A percentile compares a stretch with the other conserved stretches of the same genome.
These are phyloP conservation scores for Notamacropus eugenii DNA, from an alignment of 2,797 vertebrate genomes.

Conservation along the genomic window DNA sequence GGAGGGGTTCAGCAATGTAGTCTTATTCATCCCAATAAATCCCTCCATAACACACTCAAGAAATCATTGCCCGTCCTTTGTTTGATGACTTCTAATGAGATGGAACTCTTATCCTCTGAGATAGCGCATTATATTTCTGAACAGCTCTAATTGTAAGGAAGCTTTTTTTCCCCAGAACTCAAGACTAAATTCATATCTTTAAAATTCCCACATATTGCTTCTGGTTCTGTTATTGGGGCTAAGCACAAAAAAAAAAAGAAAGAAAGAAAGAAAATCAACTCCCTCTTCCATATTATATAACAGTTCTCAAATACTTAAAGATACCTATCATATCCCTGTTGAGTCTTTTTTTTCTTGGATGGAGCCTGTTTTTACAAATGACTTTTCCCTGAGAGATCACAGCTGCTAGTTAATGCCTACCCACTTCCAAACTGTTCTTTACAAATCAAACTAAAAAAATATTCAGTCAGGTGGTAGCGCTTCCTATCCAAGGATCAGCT, in stretches of 20 bases:
- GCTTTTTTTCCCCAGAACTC: not conserved
- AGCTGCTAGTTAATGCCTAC: not conserved
- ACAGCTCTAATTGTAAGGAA: not conserved
- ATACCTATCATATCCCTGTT: not conserved
- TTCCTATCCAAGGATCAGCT: constrained; percentile 3
- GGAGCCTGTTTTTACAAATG: not conserved
- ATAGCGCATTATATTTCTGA: not conserved
- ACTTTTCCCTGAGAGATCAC: not conserved
- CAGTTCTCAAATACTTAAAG: not conserved
- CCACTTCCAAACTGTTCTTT: not conserved
- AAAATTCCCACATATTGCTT: not conserved
- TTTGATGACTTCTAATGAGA: not conserved
- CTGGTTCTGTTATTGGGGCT: not conserved
- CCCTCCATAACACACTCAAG: not conserved
- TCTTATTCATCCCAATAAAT: not conserved
- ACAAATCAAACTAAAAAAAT: not conserved
- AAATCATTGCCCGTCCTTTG: not conserved
- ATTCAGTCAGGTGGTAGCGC: not conserved
- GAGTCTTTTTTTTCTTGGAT: not conserved
- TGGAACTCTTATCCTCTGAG: not conserved
- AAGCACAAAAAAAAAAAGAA: not conserved
- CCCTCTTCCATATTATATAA: not conserved
- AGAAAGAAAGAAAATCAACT: not conserved
- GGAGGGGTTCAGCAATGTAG: not conserved
- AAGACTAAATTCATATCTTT: not conserved